phyloP scores from a whole-genome alignment of 2,797 vertebrate genomes.

The Danio aesculapii region DNA sequence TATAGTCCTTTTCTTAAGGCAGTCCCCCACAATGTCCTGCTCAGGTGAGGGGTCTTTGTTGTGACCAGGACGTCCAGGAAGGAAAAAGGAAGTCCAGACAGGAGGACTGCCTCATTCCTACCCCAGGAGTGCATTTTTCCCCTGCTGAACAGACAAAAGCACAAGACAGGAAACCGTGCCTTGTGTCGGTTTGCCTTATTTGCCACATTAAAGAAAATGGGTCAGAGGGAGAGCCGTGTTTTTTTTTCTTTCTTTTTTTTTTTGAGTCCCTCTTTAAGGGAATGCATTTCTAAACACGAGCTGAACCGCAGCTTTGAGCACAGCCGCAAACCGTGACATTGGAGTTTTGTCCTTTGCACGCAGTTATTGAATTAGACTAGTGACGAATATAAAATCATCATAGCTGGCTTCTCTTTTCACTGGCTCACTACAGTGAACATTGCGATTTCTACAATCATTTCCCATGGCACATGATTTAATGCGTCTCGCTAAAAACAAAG shows the following conservation, averaged over 20 bases:
- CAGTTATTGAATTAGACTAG: conserved; percentile 12
- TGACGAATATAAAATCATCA: conserved; percentile 13
- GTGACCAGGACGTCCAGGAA: conserved; percentile 53
- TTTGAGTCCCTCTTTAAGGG: neutral
- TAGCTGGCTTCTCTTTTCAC: neutral
- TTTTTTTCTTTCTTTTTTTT: too few relatives aligned
- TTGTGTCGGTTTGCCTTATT: conserved; percentile 33
- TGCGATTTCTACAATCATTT: neutral
- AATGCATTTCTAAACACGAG: conserved; percentile 7
- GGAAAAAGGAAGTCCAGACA: conserved; percentile 60
- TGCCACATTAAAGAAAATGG: conserved; percentile 45
- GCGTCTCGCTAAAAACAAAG: neutral
- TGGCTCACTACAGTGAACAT: neutral
- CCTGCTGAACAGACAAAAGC: conserved; percentile 54
- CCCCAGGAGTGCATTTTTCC: conserved; percentile 44
- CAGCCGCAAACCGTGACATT: neutral
- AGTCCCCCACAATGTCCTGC: neutral
- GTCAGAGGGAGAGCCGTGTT: conserved; percentile 26
- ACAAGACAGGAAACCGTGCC: conserved; percentile 53
- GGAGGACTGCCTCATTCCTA: conserved; percentile 38
- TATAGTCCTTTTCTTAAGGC: too few relatives aligned
- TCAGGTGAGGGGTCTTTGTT: conserved; percentile 58
- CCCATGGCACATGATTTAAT: neutral
- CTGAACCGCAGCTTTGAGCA: neutral
- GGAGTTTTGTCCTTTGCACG: conserved; percentile 25